Evolutionary conservation across 2,888 invertebrate species (phyloP).

Genomic region (Sceliomorpha sp.): DNA sequence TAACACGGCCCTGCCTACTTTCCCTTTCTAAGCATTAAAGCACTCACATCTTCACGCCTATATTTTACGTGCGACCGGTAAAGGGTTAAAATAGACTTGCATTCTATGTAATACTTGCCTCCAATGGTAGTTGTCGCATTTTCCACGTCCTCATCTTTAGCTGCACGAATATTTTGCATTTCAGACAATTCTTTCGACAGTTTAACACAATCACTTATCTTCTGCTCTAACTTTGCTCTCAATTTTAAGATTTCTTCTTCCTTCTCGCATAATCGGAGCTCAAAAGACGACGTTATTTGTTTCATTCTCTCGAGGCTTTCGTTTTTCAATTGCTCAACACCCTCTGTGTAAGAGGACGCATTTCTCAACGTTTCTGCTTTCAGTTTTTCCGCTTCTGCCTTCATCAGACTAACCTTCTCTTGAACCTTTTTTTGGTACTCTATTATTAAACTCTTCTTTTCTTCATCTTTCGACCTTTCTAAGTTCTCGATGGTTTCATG

Average conservation of each 20-base stretch:
- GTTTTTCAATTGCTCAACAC: slow-evolving; percentile 62
- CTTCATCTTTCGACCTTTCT: slow-evolving; percentile 76
- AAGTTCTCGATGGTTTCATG: slow-evolving; percentile 75
- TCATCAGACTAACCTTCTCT: slow-evolving; percentile 81
- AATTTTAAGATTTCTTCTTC: slow-evolving; percentile 82
- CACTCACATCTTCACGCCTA: no score
- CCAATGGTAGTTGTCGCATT: no score
- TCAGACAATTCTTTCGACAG: slow-evolving; percentile 81
- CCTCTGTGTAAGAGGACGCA: slow-evolving; percentile 57
- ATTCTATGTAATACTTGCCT: no score
- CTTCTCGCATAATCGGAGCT: slow-evolving; percentile 82
- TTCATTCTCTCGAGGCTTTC: slow-evolving; percentile 64
- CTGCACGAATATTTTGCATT: slow-evolving; percentile 79
- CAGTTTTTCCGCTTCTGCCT: slow-evolving; percentile 62
- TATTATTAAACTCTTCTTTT: slow-evolving; percentile 80
- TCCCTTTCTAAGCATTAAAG: no score
- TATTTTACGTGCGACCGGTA: no score
- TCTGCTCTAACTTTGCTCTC: slow-evolving; percentile 81
- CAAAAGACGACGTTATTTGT: slow-evolving; percentile 68
- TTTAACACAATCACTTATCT: slow-evolving; percentile 81
- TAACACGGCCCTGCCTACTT: no score
- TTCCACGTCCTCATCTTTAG: slow-evolving; percentile 80
- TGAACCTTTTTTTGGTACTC: slow-evolving; percentile 82
- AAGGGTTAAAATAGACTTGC: no score
- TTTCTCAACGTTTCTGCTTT: slow-evolving; percentile 59